Base-by-base conservation (phyloP, 2,888 invertebrate species). In the Drymonia ruficornis region DNA sequence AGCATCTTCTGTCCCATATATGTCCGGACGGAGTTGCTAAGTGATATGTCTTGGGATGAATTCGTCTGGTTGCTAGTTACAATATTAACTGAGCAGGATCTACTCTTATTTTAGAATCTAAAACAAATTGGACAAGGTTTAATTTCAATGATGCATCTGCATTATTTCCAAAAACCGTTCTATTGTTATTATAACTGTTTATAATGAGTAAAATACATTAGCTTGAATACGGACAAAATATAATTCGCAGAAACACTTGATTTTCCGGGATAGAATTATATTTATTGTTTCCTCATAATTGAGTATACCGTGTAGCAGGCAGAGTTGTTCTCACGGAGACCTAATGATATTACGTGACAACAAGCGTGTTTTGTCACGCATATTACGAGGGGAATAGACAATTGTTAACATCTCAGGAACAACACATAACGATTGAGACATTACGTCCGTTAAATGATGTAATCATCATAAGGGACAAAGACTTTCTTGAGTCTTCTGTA, bases 391-490 rank as follows among this genome's bases (percentile, higher is more conserved):
- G 47, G 40, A 53, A 45, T 34, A 36, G n/a, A 50, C 55, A 63
- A 62, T 55, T 54, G 38, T 42, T 50, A 13, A 16, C 5, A 36
- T 29, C 49, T 58, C 63, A 67, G 53, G 31, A 31, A 59, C 40
- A 19, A 51, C n/a, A 50, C 51, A 51, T 45, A 31, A 43, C 38
- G 52, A 65, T 49, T 48, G 29, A 57, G 43, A 50, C 19, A 52
- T 63, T 47, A 54, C 56, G 50, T 53, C 15, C 29, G 40, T 2
- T 15, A 40, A 42, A 60, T 60, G 64, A 57, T 50, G 60, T 67
- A 67, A 65, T 60, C 46, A 40, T 49, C 51, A 66, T 63, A 62
- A 67, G 54, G 51, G 51, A 62, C 49, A n/a, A 59, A 51, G 55
- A 54, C 53, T 67, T 60, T 67, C 57, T 65, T 64, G 4, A 23